These are phyloP conservation scores for Polydrusus tereticollis DNA, from an alignment of 2,888 invertebrate genomes.

Conservation along the genomic window DNA sequence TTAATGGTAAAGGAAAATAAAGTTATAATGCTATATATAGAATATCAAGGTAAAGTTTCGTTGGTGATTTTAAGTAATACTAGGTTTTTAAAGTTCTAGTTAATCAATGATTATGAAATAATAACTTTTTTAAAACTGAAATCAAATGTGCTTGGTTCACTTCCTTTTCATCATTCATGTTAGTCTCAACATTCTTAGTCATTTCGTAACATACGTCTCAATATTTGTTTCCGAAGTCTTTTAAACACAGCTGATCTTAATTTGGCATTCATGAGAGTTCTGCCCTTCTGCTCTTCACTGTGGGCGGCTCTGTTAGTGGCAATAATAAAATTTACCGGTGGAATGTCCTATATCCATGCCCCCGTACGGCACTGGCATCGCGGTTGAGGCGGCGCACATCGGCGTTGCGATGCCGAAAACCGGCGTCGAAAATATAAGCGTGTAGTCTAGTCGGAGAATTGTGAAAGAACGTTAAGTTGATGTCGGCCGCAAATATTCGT, in stretches of 20 bases:
- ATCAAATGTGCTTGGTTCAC: too few relatives aligned
- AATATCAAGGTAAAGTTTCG: too few relatives aligned
- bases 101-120: too few relatives aligned
- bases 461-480: conserved; percentile 58
- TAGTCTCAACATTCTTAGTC: too few relatives aligned
- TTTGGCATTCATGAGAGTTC: not conserved
- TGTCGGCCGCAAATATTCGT: conserved; percentile 43
- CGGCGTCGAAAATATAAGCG: conserved; percentile 57
- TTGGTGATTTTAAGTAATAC: too few relatives aligned
- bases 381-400: conserved; percentile 58
- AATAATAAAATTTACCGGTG: conserved; percentile 31
- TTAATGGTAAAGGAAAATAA: too few relatives aligned
- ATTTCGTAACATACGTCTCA: too few relatives aligned
- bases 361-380: conserved; percentile 55
- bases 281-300: not conserved
- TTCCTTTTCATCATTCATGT: too few relatives aligned
- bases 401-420: conserved; percentile 59
- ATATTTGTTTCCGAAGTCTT: too few relatives aligned
- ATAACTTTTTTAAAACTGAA: too few relatives aligned
- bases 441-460: conserved; percentile 63
- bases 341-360: conserved; percentile 29
- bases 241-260: not conserved
- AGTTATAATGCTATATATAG: too few relatives aligned
- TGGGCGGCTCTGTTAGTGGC: conserved; percentile 4
- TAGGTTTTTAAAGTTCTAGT: too few relatives aligned